Conservation (phyloP, 2,113 vertebrate species). For the Pardalotus punctatus region DNA sequence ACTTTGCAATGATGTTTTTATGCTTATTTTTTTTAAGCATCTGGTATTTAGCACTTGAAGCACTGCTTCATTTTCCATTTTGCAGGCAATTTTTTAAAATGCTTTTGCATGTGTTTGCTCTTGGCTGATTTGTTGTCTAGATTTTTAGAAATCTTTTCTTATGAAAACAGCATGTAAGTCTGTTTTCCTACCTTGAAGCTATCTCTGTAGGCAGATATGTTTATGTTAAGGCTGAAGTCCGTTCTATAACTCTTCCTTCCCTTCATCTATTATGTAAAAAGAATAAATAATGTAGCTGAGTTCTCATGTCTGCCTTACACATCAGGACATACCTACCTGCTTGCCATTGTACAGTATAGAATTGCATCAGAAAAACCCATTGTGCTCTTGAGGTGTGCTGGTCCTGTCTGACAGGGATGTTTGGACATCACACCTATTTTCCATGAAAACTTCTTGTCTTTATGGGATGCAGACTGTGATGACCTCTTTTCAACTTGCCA, state of each 20-base stretch:
- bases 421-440: not conserved
- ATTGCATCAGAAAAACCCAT: not conserved
- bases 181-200: not conserved
- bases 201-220: not conserved
- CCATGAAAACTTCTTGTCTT: not conserved
- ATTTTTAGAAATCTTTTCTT: not conserved
- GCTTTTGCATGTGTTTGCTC: slow-evolving; percentile 11
- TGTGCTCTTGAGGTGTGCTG: not conserved
- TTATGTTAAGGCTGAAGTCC: not conserved
- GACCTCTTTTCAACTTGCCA: not conserved
- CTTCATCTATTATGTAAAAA: not conserved
- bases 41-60: not conserved
- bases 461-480: not conserved
- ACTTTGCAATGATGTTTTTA: not conserved
- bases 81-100: not conserved
- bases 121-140: slow-evolving; percentile 1
- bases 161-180: not conserved
- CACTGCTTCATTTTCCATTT: not conserved
- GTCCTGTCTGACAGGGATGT: not conserved
- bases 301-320: not conserved
- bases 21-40: not conserved
- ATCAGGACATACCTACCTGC: not conserved
- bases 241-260: not conserved
- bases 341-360: not conserved
- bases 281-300: not conserved